These are phyloP conservation scores for Phenganax marumi DNA, from an alignment of 92 coral and sea anemone species.

Conservation along the genomic window DNA sequence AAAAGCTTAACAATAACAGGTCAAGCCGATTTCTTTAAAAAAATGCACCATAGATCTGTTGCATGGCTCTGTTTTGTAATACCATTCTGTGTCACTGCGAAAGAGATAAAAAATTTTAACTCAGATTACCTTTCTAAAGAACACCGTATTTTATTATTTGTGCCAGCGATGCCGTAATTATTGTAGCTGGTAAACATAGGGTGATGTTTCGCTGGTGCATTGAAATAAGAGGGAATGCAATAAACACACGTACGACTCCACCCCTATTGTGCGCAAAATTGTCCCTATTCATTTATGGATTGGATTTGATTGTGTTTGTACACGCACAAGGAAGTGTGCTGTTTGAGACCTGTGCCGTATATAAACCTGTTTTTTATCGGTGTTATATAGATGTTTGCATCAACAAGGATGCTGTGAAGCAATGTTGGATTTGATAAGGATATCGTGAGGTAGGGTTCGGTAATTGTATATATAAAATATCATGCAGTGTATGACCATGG, in stretches of 20 bases:
- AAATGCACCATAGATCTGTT: background rate
- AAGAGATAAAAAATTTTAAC: background rate
- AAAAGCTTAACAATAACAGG: background rate
- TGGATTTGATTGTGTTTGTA: background rate
- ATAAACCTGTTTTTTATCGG: background rate
- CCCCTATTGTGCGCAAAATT: slow-evolving; percentile 2
- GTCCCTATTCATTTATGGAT: background rate
- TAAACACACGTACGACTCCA: slow-evolving; percentile 6
- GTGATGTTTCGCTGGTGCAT: slow-evolving; percentile 43
- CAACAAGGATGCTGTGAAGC: background rate
- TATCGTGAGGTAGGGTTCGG: background rate
- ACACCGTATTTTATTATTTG: background rate
- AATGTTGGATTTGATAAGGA: background rate
- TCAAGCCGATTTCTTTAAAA: background rate
- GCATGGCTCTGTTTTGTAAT: background rate
- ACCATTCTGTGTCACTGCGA: background rate
- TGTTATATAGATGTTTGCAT: background rate
- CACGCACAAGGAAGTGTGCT: slow-evolving; percentile 4
- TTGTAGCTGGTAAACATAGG: slow-evolving; percentile 71
- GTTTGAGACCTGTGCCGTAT: background rate
- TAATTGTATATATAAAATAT: background rate
- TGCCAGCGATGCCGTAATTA: slow-evolving; percentile 61
- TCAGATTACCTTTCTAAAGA: background rate
- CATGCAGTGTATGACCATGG: background rate
- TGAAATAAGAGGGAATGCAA: slow-evolving; percentile 29